Percentiles rank a stretch among this genome's conserved stretches.
Conservation (phyloP, 92 coral and sea anemone genomes). For the Virgularia gustaviana region DNA sequence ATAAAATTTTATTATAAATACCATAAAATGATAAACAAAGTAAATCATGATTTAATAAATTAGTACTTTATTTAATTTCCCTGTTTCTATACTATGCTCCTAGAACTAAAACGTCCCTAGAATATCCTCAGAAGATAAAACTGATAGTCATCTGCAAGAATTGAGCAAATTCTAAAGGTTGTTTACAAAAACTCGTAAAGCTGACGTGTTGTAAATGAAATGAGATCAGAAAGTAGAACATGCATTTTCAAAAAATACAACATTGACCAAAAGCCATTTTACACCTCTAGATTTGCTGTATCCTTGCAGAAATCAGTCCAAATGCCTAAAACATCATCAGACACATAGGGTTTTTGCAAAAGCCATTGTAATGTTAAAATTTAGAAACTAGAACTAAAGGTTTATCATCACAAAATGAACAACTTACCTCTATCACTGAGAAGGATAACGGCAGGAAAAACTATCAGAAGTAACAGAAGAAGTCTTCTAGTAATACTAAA, state of each 20-base stretch:
- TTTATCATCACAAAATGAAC: conserved; percentile 11
- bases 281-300: conserved; percentile 43
- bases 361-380: conserved; percentile 12
- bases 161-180: conserved; percentile 49
- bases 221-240: conserved; percentile 57
- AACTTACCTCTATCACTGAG: conserved; percentile 84
- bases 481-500: conserved; percentile 75
- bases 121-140: conserved; percentile 13
- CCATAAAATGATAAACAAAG: no score
- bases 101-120: conserved; percentile 14
- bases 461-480: conserved; percentile 68
- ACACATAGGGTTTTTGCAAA: conserved; percentile 34
- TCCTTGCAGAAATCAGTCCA: conserved; percentile 82
- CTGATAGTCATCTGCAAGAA: conserved; percentile 60
- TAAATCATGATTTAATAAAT: background rate
- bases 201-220: conserved; percentile 42
- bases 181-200: conserved; percentile 45
- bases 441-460: conserved; percentile 77
- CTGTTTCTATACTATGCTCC: background rate
- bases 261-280: conserved; percentile 32
- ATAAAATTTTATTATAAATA: no score
- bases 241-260: conserved; percentile 29
- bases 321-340: conserved; percentile 99
- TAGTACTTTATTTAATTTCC: background rate
- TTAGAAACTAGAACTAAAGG: conserved; percentile 15